Evolutionary conservation across 2,888 invertebrate genomes (phyloP).

Genomic region (Erebia epiphron): DNA sequence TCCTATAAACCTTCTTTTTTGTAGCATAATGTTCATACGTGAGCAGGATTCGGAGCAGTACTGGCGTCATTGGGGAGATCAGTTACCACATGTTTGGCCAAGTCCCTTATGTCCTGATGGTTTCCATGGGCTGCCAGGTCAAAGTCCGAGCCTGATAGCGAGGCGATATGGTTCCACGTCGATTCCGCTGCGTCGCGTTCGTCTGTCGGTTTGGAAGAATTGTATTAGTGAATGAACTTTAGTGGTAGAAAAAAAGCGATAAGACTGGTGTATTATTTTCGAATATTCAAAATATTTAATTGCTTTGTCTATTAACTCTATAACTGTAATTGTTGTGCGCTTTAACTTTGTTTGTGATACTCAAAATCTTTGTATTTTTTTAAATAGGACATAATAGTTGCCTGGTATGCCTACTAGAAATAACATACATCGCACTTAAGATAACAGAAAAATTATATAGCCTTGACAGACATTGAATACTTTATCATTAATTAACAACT

Average conservation of each 20-base stretch:
- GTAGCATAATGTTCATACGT: constrained; percentile 46
- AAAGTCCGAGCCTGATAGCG: constrained; percentile 85
- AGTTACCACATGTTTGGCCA: constrained; percentile 58
- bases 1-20: not conserved
- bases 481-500: too few species aligned
- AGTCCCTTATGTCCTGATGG: constrained; percentile 57
- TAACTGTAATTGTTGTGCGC: too few species aligned
- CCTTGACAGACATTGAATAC: too few species aligned
- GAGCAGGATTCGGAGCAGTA: constrained; percentile 52
- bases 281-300: not conserved
- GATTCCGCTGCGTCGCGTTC: constrained; percentile 54
- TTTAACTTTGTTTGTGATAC: too few species aligned
- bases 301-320: not conserved
- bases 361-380: too few species aligned
- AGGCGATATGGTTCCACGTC: constrained; percentile 79
- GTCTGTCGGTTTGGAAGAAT: constrained; percentile 41
- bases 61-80: constrained; percentile 41
- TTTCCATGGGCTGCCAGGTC: constrained; percentile 84
- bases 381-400: too few species aligned
- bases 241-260: not conserved
- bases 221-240: not conserved
- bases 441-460: too few species aligned
- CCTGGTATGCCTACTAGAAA: not conserved
- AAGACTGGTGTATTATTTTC: not conserved
- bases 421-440: too few species aligned